Conservation (phyloP, 1,140 invertebrate species). For the Protaetia brevitarsis region DNA sequence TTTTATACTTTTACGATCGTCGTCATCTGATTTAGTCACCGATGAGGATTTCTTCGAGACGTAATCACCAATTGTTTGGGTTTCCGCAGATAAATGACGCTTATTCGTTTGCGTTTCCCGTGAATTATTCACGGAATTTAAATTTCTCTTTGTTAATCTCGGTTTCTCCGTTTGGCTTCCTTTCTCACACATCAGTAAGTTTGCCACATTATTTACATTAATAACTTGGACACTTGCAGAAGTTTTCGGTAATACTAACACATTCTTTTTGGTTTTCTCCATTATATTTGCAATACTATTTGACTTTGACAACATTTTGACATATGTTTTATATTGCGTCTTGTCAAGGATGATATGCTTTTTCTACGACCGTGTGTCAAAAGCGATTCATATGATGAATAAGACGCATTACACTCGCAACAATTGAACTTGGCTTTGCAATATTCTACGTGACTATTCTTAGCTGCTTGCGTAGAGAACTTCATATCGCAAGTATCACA, state of each 20-base stretch:
- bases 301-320: not conserved
- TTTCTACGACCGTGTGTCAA: slow-evolving; percentile 57
- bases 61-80: slow-evolving; percentile 50
- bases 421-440: slow-evolving; percentile 55
- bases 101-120: slow-evolving; percentile 53
- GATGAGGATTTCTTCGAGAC: slow-evolving; percentile 34
- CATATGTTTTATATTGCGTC: slow-evolving; percentile 25
- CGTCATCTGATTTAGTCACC: not conserved
- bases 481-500: slow-evolving; percentile 56
- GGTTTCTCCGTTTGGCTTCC: slow-evolving; percentile 33
- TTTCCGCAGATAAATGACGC: slow-evolving; percentile 49
- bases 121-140: slow-evolving; percentile 43
- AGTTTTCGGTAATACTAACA: slow-evolving; percentile 31
- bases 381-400: slow-evolving; percentile 56
- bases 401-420: slow-evolving; percentile 52
- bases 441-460: slow-evolving; percentile 51
- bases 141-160: slow-evolving; percentile 36
- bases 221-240: slow-evolving; percentile 24
- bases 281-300: not conserved
- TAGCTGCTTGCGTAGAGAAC: slow-evolving; percentile 54
- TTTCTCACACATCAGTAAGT: slow-evolving; percentile 29
- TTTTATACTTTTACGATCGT: slow-evolving; percentile 36
- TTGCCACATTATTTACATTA: not conserved
- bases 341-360: slow-evolving; percentile 49
- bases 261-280: slow-evolving; percentile 32